Evolutionary conservation across 2,113 vertebrate genomes (phyloP), one percentile per base, ranked within the genome.

Genomic region (Heterotilapia buettikoferi): DNA sequence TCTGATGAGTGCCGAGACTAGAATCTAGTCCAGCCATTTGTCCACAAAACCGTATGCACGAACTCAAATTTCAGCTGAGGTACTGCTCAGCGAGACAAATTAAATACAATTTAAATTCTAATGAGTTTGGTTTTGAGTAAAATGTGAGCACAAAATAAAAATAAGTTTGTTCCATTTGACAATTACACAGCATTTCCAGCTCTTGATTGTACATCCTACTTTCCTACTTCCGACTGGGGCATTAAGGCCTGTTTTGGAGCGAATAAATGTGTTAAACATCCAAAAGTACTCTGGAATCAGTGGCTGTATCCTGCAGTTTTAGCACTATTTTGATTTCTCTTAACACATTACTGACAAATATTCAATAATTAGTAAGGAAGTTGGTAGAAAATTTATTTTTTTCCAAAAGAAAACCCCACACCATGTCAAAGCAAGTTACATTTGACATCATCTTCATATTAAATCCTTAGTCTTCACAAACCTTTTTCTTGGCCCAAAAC

Each of bases 61-160:
- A 38, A 66, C 33, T 66, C 33, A 66, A 66, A 66, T 21, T 13
- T 66, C 19, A 38, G 19, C 19, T 66, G 6, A 66, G 1, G 10
- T 5, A 66, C 33, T n/a, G 33, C 61, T 13, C 10, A 38, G 19
- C 7, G 31, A 63, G 18, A 19, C 7, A 21, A 43, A 0, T 4
- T 68, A 38, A 2, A 21, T 43, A 14, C 63, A 1, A 21, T 40
- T 40, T 43, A 71, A 59, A 59, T 71, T 68, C 63, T 40, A 68
- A 68, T 2, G 33, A 13, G 36, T 40, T 6, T 24, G n/a, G 21
- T 45, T 45, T 26, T 3, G 3, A 45, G 66, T 73, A 43, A 73
- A 71, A 73, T 26, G 5, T 73, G 13, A 73, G 38, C 13, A 71
- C n/a, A 24, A 40, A 71, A 71, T n/a, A 71, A 43, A 14, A 71